A percentile compares a stretch with the other conserved stretches of the same genome.
phyloP scores from a whole-genome alignment of 2,113 vertebrate species.

The Todiramphus saurophagus region DNA sequence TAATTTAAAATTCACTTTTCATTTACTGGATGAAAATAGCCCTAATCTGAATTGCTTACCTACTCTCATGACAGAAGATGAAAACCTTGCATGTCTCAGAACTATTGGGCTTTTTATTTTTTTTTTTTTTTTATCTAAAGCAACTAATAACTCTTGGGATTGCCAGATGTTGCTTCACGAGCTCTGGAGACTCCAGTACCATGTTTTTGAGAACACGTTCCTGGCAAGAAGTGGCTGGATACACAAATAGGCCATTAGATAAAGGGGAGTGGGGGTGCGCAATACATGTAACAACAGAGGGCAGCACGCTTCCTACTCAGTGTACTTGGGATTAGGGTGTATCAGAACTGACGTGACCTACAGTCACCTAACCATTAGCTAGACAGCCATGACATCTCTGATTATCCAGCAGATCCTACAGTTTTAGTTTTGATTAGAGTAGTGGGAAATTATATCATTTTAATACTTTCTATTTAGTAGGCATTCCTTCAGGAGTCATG shows the following conservation, averaged over 20 bases:
- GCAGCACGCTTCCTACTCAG: not conserved
- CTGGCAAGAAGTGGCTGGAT: not conserved
- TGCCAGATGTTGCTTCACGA: rapidly evolving
- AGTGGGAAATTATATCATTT: not conserved
- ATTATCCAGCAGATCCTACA: not conserved
- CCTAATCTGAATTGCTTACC: not conserved
- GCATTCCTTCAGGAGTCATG: not conserved
- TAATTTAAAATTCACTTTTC: not conserved
- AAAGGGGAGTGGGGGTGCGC: not conserved
- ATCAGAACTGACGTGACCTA: not conserved
- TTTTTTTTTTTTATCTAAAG: not conserved
- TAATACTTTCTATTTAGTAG: not conserved
- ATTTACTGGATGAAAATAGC: not conserved
- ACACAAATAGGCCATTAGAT: not conserved
- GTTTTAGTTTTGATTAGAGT: not conserved
- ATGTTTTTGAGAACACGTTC: not conserved
- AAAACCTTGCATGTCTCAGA: not conserved
- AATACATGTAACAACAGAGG: not conserved
- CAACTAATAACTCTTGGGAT: not conserved
- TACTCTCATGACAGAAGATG: not conserved
- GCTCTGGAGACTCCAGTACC: not conserved
- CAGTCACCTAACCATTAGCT: not conserved
- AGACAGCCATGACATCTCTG: not conserved
- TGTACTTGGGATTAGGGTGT: not conserved
- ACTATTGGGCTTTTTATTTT: not conserved